phyloP scores from a whole-genome alignment of 2,888 invertebrate genomes.

The Tipula lateralis region DNA sequence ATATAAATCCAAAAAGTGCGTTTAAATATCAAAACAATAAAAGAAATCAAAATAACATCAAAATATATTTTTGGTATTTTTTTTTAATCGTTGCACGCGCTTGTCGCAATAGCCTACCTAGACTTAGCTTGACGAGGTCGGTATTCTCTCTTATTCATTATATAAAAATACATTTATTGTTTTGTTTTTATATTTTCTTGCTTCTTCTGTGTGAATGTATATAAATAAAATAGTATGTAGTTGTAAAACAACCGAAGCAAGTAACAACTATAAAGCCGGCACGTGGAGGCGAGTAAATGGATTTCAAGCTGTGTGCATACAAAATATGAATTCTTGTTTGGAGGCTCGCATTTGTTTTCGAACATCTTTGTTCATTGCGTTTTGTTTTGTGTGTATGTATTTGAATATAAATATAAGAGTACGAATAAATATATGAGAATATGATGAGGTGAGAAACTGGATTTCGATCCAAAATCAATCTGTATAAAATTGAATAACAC shows the following conservation, averaged over 20 bases:
- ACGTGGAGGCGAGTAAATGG: neutral
- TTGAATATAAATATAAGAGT: neutral
- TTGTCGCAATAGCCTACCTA: constrained; percentile 31
- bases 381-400: neutral
- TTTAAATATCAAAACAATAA: neutral
- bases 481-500: neutral
- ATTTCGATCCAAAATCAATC: neutral
- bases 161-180: neutral
- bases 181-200: neutral
- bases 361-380: neutral
- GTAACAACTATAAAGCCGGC: neutral
- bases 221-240: neutral
- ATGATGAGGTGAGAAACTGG: neutral
- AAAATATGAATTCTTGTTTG: neutral
- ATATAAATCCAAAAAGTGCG: neutral
- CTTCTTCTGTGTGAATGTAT: neutral
- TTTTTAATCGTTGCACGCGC: constrained; percentile 29
- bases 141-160: constrained; percentile 31
- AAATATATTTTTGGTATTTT: neutral
- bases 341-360: neutral
- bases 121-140: constrained; percentile 33
- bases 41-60: constrained; percentile 36
- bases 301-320: neutral
- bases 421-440: neutral
- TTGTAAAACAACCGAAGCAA: neutral